Conservation (phyloP, 2,113 vertebrate genomes). For the Ardeotis arabs region DNA sequence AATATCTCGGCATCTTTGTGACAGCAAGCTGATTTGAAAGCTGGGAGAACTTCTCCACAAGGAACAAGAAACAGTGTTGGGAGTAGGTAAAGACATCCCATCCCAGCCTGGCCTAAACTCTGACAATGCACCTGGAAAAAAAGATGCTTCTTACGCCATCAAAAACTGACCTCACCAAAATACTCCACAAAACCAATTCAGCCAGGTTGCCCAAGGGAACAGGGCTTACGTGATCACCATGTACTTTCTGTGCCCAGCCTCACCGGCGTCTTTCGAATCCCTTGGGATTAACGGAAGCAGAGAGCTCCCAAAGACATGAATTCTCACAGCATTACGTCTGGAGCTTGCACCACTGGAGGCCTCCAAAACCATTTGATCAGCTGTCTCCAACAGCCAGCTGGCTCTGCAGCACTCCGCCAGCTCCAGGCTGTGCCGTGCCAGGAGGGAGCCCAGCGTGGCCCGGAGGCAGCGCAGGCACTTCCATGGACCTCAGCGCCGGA, state of each 20-base stretch:
- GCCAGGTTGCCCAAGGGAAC: conserved; percentile 23
- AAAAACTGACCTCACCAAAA: background rate
- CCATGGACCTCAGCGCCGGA: background rate
- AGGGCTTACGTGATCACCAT: background rate
- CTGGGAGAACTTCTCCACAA: background rate
- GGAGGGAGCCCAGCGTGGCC: background rate
- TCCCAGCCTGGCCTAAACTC: background rate
- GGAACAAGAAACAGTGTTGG: background rate
- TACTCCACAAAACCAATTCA: background rate
- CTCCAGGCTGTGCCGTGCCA: background rate
- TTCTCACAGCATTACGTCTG: background rate
- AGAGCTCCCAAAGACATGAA: background rate
- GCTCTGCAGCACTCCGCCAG: background rate
- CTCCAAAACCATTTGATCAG: background rate
- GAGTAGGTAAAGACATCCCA: background rate
- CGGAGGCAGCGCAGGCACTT: background rate
- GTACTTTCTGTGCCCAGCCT: background rate
- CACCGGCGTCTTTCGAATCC: conserved; percentile 14
- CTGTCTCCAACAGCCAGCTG: background rate
- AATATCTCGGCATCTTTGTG: background rate
- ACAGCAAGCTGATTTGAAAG: background rate
- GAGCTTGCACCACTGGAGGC: background rate
- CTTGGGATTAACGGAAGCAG: background rate
- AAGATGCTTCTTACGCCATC: rapidly evolving
- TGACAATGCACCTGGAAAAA: background rate